Percentiles rank a stretch among this genome's conserved stretches.
These are phyloP conservation scores for Oscheius sp. DNA, from an alignment of 1,140 invertebrate species.

Conservation along the genomic window DNA sequence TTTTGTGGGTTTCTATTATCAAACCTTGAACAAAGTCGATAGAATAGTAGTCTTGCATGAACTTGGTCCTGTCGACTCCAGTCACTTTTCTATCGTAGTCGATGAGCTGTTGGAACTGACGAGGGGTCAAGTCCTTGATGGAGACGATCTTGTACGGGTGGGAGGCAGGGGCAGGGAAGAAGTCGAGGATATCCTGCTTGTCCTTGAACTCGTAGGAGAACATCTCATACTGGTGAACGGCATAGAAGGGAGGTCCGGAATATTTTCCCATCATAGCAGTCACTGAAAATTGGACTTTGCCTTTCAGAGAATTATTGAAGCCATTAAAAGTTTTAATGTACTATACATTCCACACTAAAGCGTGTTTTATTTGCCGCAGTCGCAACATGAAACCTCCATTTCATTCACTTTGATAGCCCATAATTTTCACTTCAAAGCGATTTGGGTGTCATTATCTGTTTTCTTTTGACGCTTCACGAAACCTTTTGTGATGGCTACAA, in stretches of 20 bases:
- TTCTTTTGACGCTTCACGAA: neutral
- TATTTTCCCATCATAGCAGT: slow-evolving; percentile 1
- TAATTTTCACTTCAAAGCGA: too few species aligned
- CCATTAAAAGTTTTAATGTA: too few species aligned
- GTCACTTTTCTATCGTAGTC: neutral
- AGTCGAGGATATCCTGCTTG: neutral
- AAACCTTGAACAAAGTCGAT: neutral
- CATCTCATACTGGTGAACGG: neutral
- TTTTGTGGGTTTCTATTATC: neutral
- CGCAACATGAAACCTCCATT: too few species aligned
- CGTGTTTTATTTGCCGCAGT: neutral
- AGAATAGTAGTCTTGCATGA: neutral
- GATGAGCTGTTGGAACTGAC: neutral
- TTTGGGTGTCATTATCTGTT: too few species aligned
- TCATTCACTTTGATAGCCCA: too few species aligned
- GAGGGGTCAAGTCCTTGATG: neutral
- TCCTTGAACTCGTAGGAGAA: neutral
- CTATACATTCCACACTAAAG: neutral
- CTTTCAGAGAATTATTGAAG: too few species aligned
- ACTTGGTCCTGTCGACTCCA: neutral
- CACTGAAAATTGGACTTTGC: neutral
- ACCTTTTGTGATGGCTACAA: neutral
- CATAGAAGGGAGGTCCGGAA: slow-evolving; percentile 2
- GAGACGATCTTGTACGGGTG: slow-evolving; percentile 12
- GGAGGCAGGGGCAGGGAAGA: neutral